Conservation (phyloP, 2,797 vertebrate species). For the Labeo calbasu region DNA sequence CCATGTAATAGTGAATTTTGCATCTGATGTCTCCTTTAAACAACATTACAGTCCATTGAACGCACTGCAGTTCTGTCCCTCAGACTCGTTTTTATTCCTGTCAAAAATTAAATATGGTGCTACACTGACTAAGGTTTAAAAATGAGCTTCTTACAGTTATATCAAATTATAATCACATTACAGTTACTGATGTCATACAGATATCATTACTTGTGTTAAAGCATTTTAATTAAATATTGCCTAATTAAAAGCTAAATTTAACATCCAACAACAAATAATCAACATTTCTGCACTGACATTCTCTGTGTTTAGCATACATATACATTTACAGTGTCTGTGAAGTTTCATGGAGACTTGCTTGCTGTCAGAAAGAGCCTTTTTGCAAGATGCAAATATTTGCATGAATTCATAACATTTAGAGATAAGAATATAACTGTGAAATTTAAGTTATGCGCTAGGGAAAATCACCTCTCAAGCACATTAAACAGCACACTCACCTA, state of each 20-base stretch:
- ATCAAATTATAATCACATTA: not conserved
- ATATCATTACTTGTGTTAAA: too few species aligned
- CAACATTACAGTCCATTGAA: too few species aligned
- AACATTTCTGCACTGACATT: not conserved
- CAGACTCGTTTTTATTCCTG: not conserved
- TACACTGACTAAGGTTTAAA: not conserved
- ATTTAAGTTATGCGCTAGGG: not conserved
- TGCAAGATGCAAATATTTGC: not conserved
- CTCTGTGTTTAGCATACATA: not conserved
- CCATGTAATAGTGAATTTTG: too few species aligned
- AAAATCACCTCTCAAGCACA: not conserved
- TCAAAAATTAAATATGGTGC: not conserved
- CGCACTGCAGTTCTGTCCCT: not conserved
- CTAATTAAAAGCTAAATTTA: constrained; percentile 1
- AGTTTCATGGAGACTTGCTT: not conserved
- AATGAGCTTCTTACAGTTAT: not conserved
- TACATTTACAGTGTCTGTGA: not conserved
- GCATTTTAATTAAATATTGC: not conserved
- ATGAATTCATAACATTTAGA: not conserved
- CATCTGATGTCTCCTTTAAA: too few species aligned
- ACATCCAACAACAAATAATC: constrained; percentile 1
- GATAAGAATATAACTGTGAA: not conserved
- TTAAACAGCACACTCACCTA: not conserved
- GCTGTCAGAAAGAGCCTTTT: not conserved
- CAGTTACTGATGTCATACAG: too few species aligned